Evolutionary conservation across 2,888 invertebrate genomes (phyloP).

Genomic region (Xanthorhoe spadicearia): DNA sequence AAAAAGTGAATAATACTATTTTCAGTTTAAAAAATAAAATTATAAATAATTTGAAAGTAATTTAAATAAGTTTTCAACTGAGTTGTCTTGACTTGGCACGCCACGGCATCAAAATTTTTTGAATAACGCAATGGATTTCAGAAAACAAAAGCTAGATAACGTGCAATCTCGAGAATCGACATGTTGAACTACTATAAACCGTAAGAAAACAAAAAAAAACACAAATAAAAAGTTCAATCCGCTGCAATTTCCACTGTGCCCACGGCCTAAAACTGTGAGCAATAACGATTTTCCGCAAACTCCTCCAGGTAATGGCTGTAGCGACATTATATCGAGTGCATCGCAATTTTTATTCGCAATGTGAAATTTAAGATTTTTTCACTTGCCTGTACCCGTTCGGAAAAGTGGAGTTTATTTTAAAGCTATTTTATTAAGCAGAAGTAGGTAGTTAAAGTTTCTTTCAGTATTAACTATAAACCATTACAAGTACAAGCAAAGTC

Average conservation of each 20-base stretch:
- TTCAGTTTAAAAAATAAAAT: no score
- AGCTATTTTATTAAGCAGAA: not conserved
- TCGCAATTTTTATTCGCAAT: slow-evolving; percentile 62
- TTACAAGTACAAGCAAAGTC: no score
- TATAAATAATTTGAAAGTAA: no score
- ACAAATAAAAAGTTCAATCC: slow-evolving; percentile 5
- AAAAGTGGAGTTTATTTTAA: slow-evolving; percentile 8
- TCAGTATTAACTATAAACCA: no score
- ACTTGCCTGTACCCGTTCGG: slow-evolving; percentile 25
- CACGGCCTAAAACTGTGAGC: slow-evolving; percentile 51
- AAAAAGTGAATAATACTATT: no score
- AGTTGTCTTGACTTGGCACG: no score
- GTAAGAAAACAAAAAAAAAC: no score
- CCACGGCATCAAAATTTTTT: no score
- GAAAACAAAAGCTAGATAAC: no score
- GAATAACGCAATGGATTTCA: no score
- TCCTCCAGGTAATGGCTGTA: slow-evolving; percentile 65
- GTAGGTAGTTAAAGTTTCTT: not conserved
- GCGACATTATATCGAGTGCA: slow-evolving; percentile 63
- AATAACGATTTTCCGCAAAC: slow-evolving; percentile 71
- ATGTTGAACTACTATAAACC: not conserved
- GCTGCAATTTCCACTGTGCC: slow-evolving; percentile 32
- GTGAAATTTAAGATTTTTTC: slow-evolving; percentile 32
- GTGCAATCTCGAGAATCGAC: not conserved
- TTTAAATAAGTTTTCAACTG: no score